Evolutionary conservation across 2,888 invertebrate genomes (phyloP), one percentile per base, ranked within the genome.

Genomic region (Nemotelus nigrinus): DNA sequence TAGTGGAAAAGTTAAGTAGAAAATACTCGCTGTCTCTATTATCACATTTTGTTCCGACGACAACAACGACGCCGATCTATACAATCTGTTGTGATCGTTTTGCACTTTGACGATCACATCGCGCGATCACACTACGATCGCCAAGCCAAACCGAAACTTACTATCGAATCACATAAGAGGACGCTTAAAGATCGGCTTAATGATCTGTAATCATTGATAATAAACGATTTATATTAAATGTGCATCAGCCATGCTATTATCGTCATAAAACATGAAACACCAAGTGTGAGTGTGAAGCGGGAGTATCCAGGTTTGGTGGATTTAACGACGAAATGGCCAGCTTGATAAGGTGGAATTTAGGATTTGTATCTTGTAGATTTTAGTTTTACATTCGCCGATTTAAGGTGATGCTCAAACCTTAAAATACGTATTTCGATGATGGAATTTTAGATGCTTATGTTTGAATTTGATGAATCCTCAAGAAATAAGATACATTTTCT

Each of bases 171-270:
- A 53, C 67, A 78, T 72, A 75, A 75, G 76, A 65, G 74, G 67
- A 72, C 78, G 78, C 78, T 76, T 76, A 63, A 75, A 70, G 67
- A 78, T 78, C 77, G 74, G 64, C 78, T 77, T 80, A 80, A 80
- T 80, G 78, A 80, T 80, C 78, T 77, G 77, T 80, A 80, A 80
- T 80, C 80, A 80, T 77, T 78, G 80, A 80, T 78, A 78, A 78
- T 80, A 80, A 80, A 78, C 80, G 80, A 80, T 80, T 80, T 78
- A 80, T 78, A 80, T 80, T 80, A 80, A 80, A 80, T 78, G 68
- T 68, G 76, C 67, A 67, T 76, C 72, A 64, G 53, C 60, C 72
- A 70, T 79, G 63, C 77, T 77, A 79, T 79, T 79, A 79, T 74
- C 77, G 53, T 74, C 74, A 77, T 60, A 74, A 74, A 74, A 74